Evolutionary conservation across 2,888 invertebrate genomes (phyloP).

Genomic region (Torymus texanus): DNA sequence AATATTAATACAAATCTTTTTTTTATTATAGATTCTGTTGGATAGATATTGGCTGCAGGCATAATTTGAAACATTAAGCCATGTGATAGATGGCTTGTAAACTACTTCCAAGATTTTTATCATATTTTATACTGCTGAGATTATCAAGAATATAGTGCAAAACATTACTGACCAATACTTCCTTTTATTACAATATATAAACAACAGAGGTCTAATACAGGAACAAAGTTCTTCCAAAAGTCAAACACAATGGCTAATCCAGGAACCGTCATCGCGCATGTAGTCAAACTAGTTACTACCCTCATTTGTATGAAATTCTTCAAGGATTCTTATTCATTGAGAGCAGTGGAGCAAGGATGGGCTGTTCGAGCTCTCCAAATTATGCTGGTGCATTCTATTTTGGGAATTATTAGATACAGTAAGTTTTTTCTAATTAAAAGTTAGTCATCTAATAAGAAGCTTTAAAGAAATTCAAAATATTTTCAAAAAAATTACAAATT

Average conservation of each 20-base stretch:
- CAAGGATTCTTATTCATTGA: constrained; percentile 62
- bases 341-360: constrained; percentile 64
- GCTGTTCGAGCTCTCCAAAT: constrained; percentile 70
- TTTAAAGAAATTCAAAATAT: neutral
- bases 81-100: constrained; percentile 35
- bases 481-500: too few species aligned
- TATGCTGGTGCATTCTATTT: constrained; percentile 68
- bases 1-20: constrained; percentile 16
- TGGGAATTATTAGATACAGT: constrained; percentile 72
- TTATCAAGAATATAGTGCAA: neutral
- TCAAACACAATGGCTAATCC: constrained; percentile 66
- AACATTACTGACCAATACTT: neutral
- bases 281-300: constrained; percentile 67
- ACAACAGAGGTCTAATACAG: constrained; percentile 26
- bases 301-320: constrained; percentile 67
- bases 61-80: constrained; percentile 27
- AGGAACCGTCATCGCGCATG: constrained; percentile 68
- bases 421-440: constrained; percentile 54
- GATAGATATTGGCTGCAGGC: neutral
- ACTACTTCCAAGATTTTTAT: constrained; percentile 26
- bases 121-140: constrained; percentile 14
- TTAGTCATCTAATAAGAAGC: constrained; percentile 10
- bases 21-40: constrained; percentile 7
- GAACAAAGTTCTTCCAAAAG: constrained; percentile 46
- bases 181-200: neutral